phyloP scores from a whole-genome alignment of 2,797 vertebrate species.

The Bovichtus variegatus region DNA sequence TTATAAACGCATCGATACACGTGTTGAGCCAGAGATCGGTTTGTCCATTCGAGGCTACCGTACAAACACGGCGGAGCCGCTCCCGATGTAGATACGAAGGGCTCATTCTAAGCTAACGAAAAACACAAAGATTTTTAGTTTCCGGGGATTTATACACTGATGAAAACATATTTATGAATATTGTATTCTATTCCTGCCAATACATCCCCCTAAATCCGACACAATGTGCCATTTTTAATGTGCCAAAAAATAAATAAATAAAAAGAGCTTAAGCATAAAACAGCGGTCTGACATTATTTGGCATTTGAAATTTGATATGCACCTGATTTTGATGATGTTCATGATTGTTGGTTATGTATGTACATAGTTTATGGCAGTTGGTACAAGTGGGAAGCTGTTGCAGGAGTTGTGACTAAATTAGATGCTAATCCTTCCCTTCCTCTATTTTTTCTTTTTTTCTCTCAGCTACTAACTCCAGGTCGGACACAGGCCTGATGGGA shows the following conservation, averaged over 20 bases:
- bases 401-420: neutral
- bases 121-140: too few species aligned
- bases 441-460: neutral
- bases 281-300: neutral
- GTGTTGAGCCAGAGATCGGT: too few species aligned
- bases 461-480: slow-evolving; percentile 68
- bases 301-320: neutral
- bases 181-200: too few species aligned
- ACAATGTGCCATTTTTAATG: too few species aligned
- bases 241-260: neutral
- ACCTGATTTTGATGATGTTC: neutral
- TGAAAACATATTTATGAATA: too few species aligned
- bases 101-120: too few species aligned
- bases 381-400: neutral
- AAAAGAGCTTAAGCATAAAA: neutral
- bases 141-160: too few species aligned
- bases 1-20: too few species aligned
- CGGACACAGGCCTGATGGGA: slow-evolving; percentile 78
- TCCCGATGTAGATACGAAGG: too few species aligned
- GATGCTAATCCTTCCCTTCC: neutral
- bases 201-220: too few species aligned
- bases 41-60: too few species aligned
- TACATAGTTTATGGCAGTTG: neutral
- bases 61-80: too few species aligned
- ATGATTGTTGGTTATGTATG: neutral